Evolutionary conservation across 2,888 invertebrate genomes (phyloP).

Genomic region (Oligia fasciuncula): DNA sequence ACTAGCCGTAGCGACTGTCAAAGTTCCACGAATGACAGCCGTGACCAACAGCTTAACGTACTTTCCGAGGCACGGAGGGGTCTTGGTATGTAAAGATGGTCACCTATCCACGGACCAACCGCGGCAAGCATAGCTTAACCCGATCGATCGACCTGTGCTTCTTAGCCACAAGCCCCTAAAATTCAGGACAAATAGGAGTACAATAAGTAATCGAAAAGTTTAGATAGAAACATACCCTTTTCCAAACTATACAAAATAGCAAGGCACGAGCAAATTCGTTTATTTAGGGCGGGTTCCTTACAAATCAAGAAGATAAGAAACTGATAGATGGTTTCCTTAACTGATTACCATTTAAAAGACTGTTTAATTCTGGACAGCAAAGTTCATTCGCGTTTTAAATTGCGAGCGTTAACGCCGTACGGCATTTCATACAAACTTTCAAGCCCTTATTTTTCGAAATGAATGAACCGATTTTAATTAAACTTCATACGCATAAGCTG

Average conservation of each 20-base stretch:
- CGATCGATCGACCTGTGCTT: too few relatives aligned
- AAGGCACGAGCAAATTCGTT: conserved; percentile 14
- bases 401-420: background rate
- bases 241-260: background rate
- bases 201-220: background rate
- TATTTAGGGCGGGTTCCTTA: conserved; percentile 29
- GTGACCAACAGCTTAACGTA: too few relatives aligned
- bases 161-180: background rate
- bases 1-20: too few relatives aligned
- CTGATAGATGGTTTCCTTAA: conserved; percentile 49
- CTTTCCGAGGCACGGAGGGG: too few relatives aligned
- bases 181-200: background rate
- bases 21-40: too few relatives aligned
- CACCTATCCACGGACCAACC: too few relatives aligned
- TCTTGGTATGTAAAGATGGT: too few relatives aligned
- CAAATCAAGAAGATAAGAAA: conserved; percentile 40
- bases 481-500: too few relatives aligned
- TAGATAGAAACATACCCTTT: background rate
- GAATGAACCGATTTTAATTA: too few relatives aligned
- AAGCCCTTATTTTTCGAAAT: too few relatives aligned
- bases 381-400: conserved; percentile 6
- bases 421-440: too few relatives aligned
- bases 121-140: too few relatives aligned
- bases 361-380: conserved; percentile 19
- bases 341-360: conserved; percentile 45